Base-by-base conservation (phyloP, 2,113 vertebrate genomes). In the Podocnemis expansa region DNA sequence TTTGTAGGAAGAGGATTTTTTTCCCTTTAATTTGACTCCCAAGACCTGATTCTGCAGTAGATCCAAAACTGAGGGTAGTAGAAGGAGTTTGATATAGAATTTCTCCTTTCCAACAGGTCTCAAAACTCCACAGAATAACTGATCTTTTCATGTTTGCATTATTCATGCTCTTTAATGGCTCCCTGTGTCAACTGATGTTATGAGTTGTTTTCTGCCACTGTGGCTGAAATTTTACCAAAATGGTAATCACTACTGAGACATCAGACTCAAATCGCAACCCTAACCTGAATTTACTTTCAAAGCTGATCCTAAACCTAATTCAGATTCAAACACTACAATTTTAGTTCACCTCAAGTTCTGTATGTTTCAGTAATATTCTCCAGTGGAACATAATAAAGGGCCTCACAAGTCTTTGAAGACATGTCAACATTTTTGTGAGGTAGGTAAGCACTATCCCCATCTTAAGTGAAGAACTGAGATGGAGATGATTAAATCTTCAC, bases 351-450 rank as follows among this genome's bases (percentile, higher is more conserved):
- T 29, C 22, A 10, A 1, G 4, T 3, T 81, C 4, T 60, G 19
- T 3, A 51, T 3, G 52, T 78, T 84, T 92, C 45, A 82, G 19
- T 5, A 88, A 45, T 9, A 78, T 27, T 5, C 80, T 82, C 25
- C 79, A 10, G 19, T 82, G 55, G 29, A 82, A 14, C 60, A n/a
- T 41, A 31, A 6, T 4, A 3, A 89, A 49, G 73, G 55, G 21
- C 13, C 94, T 82, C 75, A 87, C 63, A 89, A 67, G 82, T 43
- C 87, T 91, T 10, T 49, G 84, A 93, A 27, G 43, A 82, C 94
- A 79, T 25, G 73, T 34, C 38, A 93, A 79, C 34, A 29, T 4
- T 17, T 5, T 45, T 78, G 38, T 81, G 60, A 63, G 67, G 31
- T 85, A 93, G 34, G 51, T 47, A 34, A 94, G 21, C 6, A 3